A percentile compares a stretch with the other conserved stretches of the same genome.
Evolutionary conservation across 2,888 invertebrate species (phyloP).

Genomic region (Protophormia terraenovae): DNA sequence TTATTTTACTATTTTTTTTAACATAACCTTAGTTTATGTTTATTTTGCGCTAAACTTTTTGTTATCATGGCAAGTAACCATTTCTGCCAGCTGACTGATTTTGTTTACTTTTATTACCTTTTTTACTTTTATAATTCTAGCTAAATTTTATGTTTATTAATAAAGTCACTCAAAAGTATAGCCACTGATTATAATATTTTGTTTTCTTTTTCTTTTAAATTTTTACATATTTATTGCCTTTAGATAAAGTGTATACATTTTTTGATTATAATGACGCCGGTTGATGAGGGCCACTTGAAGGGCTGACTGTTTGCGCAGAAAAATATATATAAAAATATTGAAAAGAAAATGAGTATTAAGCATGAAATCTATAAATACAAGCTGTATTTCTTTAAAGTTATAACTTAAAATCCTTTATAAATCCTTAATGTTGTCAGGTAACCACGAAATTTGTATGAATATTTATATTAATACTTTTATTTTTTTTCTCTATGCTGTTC

Average conservation of each 20-base stretch:
- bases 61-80: background rate
- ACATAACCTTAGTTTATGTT: background rate
- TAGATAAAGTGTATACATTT: slow-evolving; percentile 22
- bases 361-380: slow-evolving; percentile 8
- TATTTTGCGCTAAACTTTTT: background rate
- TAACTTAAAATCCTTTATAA: slow-evolving; percentile 31
- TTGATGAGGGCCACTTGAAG: background rate
- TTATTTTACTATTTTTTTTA: background rate
- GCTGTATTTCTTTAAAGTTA: slow-evolving; percentile 28
- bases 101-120: slow-evolving; percentile 11
- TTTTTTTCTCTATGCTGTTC: background rate
- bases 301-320: background rate
- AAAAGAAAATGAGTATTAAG: background rate
- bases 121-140: background rate
- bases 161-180: background rate
- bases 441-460: slow-evolving; percentile 26
- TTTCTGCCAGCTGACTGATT: slow-evolving; percentile 36
- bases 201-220: background rate
- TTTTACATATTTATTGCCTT: slow-evolving; percentile 25
- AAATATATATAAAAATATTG: background rate
- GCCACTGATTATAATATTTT: slow-evolving; percentile 32
- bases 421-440: slow-evolving; percentile 50
- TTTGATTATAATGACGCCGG: slow-evolving; percentile 31
- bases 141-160: slow-evolving; percentile 38
- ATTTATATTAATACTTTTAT: slow-evolving; percentile 20